Evolutionary conservation across 2,113 vertebrate species (phyloP).

Genomic region (Eurystomus gularis): DNA sequence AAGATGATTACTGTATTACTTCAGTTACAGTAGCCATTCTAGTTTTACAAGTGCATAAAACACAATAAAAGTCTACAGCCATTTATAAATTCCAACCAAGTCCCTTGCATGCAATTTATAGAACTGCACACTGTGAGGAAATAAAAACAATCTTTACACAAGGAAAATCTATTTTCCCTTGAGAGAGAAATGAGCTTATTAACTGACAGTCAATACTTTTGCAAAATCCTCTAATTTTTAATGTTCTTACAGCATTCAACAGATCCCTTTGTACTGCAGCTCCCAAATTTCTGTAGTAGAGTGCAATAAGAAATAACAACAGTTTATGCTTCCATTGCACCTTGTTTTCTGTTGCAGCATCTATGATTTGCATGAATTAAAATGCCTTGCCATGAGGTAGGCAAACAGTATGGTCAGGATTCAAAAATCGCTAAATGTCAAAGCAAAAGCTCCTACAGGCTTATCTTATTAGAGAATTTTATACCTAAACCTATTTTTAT

Average conservation of each 20-base stretch:
- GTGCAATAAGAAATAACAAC: neutral
- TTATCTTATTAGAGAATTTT: neutral
- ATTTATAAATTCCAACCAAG: constrained; percentile 18
- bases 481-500: too few species aligned
- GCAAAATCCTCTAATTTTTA: neutral
- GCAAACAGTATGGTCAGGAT: neutral
- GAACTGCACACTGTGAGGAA: neutral
- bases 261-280: neutral
- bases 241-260: neutral
- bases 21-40: constrained; percentile 4
- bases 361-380: neutral
- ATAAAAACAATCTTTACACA: neutral
- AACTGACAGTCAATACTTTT: constrained; percentile 8
- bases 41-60: constrained; percentile 43
- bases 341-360: neutral
- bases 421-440: neutral
- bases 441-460: neutral
- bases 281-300: neutral
- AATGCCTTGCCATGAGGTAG: neutral
- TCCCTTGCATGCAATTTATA: neutral
- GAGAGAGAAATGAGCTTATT: constrained; percentile 39
- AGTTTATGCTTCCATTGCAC: neutral
- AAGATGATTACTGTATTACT: neutral
- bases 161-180: constrained; percentile 26
- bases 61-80: neutral